phyloP scores from a whole-genome alignment of 2,888 invertebrate species.

The Sphaerophoria rueppellii region DNA sequence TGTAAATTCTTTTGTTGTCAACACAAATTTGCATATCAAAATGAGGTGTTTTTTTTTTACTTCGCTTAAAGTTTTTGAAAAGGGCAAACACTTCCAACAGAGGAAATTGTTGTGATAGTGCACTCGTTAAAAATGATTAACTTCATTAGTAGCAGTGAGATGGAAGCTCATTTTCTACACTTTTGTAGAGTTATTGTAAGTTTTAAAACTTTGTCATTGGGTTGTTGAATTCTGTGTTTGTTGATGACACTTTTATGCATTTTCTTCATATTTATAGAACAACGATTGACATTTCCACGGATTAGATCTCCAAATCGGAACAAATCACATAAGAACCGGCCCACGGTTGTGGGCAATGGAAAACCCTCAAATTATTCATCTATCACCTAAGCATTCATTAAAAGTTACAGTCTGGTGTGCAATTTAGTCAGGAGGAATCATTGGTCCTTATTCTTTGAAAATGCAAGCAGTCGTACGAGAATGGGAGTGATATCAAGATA shows the following conservation, averaged over 20 bases:
- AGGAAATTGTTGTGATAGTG: constrained; percentile 13
- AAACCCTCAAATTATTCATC: too few species aligned
- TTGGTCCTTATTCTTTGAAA: too few species aligned
- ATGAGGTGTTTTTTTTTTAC: constrained; percentile 6
- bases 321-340: too few species aligned
- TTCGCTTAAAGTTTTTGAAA: neutral
- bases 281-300: too few species aligned
- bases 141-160: neutral
- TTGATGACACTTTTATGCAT: neutral
- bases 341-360: too few species aligned
- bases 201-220: neutral
- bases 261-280: neutral
- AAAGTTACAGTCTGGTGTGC: too few species aligned
- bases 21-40: constrained; percentile 23
- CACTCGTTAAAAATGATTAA: neutral
- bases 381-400: too few species aligned
- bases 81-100: neutral
- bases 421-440: too few species aligned
- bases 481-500: too few species aligned
- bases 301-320: too few species aligned
- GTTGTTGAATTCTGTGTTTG: neutral
- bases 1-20: constrained; percentile 3
- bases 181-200: neutral
- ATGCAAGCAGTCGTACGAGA: too few species aligned
- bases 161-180: neutral